These are phyloP conservation scores for Tenebrio molitor DNA, from an alignment of 1,140 invertebrate species.

Conservation along the genomic window DNA sequence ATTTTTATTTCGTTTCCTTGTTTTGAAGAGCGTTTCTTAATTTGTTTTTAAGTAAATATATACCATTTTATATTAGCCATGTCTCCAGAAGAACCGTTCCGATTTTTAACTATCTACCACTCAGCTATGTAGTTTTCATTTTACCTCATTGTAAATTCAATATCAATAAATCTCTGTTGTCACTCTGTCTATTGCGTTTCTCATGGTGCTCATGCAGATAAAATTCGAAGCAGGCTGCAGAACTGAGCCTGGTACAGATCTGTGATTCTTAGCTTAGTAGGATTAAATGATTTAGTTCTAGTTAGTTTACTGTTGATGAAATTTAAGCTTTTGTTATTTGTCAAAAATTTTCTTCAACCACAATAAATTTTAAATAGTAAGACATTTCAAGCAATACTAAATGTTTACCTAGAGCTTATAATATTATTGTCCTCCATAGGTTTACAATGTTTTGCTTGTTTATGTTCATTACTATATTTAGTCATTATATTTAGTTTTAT, in stretches of 20 bases:
- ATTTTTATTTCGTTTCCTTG: too few species aligned
- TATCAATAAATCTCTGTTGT: conserved; percentile 16
- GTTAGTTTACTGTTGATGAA: conserved; percentile 34
- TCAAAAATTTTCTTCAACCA: conserved; percentile 9
- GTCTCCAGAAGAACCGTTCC: not conserved
- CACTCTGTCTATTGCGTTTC: conserved; percentile 20
- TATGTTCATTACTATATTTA: conserved; percentile 29
- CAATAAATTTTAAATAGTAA: conserved; percentile 35
- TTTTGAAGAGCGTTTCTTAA: conserved; percentile 30
- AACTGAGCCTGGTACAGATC: conserved; percentile 32
- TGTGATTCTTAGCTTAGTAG: conserved; percentile 45
- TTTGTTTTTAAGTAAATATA: conserved; percentile 11
- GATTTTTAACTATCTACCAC: not conserved
- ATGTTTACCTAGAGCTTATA: conserved; percentile 35
- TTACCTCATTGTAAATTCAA: conserved; percentile 19
- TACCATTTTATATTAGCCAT: not conserved
- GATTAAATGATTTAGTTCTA: conserved; percentile 39
- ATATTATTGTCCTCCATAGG: conserved; percentile 32
- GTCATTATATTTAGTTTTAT: conserved; percentile 35
- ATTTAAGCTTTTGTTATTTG: conserved; percentile 21
- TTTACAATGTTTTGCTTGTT: conserved; percentile 32
- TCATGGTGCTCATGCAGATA: conserved; percentile 42
- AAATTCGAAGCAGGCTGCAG: conserved; percentile 14
- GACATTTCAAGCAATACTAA: conserved; percentile 39
- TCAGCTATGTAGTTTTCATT: conserved; percentile 29